phyloP scores from a whole-genome alignment of 2,888 invertebrate genomes.

The Tanytarsus gracilentus region DNA sequence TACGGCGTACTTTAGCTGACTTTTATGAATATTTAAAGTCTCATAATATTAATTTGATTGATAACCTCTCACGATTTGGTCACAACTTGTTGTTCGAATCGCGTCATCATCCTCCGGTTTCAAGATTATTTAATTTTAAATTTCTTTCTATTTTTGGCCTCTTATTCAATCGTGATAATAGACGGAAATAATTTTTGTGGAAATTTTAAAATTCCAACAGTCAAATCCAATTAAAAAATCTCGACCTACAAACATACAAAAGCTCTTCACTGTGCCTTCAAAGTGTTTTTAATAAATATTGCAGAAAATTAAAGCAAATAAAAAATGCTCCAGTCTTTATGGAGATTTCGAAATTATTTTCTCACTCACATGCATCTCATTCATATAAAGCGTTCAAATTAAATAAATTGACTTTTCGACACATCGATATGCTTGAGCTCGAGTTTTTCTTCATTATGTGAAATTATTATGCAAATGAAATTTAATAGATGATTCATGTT shows the following conservation, averaged over 20 bases:
- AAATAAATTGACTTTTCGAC: conserved; percentile 14
- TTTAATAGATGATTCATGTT: background rate
- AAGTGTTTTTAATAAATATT: conserved; percentile 14
- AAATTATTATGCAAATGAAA: conserved; percentile 2
- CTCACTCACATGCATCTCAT: background rate
- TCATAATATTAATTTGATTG: conserved; percentile 26
- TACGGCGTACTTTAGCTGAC: conserved; percentile 25
- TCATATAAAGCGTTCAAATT: background rate
- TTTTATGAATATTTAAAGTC: conserved; percentile 24
- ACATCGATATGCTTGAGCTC: background rate
- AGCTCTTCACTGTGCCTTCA: too few species aligned
- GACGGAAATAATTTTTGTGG: too few species aligned
- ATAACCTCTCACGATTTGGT: conserved; percentile 19
- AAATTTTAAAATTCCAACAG: too few species aligned
- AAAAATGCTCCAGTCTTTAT: background rate
- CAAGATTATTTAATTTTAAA: too few species aligned
- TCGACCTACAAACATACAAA: too few species aligned
- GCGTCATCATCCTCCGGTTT: too few species aligned
- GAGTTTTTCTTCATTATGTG: too few species aligned
- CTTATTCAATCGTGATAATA: too few species aligned
- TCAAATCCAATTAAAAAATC: too few species aligned
- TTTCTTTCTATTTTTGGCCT: too few species aligned
- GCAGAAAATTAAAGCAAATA: conserved; percentile 21
- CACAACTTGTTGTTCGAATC: background rate
- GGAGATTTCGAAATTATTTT: background rate